Conservation (phyloP, 2,888 invertebrate genomes). For the Ornithoptera alexandrae region DNA sequence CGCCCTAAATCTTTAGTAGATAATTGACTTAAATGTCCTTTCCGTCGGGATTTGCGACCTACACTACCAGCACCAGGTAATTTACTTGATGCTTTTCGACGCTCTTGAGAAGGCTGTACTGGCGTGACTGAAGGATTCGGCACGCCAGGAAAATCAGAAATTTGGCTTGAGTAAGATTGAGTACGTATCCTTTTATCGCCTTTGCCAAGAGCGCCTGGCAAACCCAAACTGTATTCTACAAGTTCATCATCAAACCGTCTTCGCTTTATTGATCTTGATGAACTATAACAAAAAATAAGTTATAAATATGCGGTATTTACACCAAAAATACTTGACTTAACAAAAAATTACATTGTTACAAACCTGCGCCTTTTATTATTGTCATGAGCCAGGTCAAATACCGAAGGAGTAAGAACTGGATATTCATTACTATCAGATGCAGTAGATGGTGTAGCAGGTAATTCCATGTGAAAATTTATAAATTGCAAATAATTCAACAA, state of each 20-base stretch:
- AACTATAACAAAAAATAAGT: constrained; percentile 78
- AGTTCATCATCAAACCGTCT: constrained; percentile 98
- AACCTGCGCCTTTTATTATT: constrained; percentile 76
- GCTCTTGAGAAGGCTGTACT: constrained; percentile 52
- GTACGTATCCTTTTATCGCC: constrained; percentile 72
- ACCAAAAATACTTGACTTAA: background rate
- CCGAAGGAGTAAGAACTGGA: constrained; percentile 53
- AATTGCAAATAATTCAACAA: background rate
- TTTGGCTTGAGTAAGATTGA: constrained; percentile 74
- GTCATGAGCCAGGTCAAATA: constrained; percentile 61
- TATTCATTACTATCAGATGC: constrained; percentile 71
- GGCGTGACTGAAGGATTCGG: constrained; percentile 41
- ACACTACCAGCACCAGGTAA: constrained; percentile 60
- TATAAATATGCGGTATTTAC: background rate
- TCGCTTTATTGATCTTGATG: constrained; percentile 95
- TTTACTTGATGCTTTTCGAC: constrained; percentile 63
- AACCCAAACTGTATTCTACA: constrained; percentile 92
- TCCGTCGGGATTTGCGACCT: constrained; percentile 78
- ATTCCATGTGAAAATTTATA: constrained; percentile 55
- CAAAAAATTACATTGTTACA: constrained; percentile 17
- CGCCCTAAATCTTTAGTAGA: constrained; percentile 92
- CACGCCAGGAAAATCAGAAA: constrained; percentile 66
- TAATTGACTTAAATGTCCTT: constrained; percentile 83
- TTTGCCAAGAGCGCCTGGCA: constrained; percentile 79
- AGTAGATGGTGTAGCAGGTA: constrained; percentile 65